Evolutionary conservation across 2,888 invertebrate genomes (phyloP).

Genomic region (Heliconius cydno): DNA sequence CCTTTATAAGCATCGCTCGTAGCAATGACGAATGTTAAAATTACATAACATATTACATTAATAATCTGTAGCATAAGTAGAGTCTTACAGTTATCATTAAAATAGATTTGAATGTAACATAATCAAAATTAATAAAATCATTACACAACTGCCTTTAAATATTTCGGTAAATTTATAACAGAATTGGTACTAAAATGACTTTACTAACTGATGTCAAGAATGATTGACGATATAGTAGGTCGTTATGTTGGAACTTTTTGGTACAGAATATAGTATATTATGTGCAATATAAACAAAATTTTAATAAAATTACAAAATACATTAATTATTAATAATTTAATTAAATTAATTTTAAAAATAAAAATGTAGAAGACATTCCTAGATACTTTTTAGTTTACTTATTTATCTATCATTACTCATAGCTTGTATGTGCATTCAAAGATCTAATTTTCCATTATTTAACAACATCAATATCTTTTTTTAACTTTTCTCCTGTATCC

Average conservation of each 20-base stretch:
- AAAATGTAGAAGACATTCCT: too few relatives aligned
- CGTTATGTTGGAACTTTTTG: neutral
- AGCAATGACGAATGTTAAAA: neutral
- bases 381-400: neutral
- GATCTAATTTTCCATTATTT: too few relatives aligned
- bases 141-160: neutral
- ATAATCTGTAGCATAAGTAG: conserved; percentile 2
- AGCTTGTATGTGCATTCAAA: neutral
- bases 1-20: neutral
- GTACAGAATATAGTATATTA: neutral
- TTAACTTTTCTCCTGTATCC: too few relatives aligned
- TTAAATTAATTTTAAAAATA: too few relatives aligned
- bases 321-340: too few relatives aligned
- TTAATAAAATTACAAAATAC: too few relatives aligned
- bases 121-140: neutral
- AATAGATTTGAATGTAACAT: neutral
- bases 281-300: too few relatives aligned
- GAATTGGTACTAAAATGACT: neutral
- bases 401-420: neutral
- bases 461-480: too few relatives aligned
- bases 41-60: neutral
- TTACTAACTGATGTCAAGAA: neutral
- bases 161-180: neutral
- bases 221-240: neutral
- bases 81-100: neutral